Evolutionary conservation across 2,888 invertebrate species (phyloP).

Genomic region (Ochropleura plecta): DNA sequence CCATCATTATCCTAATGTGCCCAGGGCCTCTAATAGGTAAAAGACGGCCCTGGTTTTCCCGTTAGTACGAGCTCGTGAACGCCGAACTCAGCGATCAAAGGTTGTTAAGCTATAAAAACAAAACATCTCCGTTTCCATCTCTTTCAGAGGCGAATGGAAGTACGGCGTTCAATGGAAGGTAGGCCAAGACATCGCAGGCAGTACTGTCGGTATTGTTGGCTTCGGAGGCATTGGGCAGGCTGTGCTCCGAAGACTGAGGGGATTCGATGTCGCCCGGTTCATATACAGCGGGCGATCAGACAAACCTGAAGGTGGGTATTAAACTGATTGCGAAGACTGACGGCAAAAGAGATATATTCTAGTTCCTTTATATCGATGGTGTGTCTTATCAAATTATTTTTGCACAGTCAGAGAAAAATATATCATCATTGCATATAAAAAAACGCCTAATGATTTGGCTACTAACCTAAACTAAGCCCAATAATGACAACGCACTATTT

Average conservation of each 20-base stretch:
- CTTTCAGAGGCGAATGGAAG: conserved; percentile 92
- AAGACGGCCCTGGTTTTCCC: too few relatives aligned
- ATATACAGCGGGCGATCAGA: conserved; percentile 94
- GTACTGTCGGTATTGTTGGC: conserved; percentile 96
- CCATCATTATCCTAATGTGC: too few relatives aligned
- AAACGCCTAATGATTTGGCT: neutral
- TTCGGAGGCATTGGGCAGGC: conserved; percentile 95
- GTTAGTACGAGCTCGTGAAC: too few relatives aligned
- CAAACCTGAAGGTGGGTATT: conserved; percentile 90
- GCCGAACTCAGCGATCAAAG: too few relatives aligned
- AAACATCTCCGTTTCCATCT: neutral
- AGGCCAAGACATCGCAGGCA: conserved; percentile 94
- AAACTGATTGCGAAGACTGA: too few relatives aligned
- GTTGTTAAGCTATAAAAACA: neutral
- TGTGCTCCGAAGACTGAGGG: conserved; percentile 93
- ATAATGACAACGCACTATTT: neutral
- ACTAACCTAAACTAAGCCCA: neutral
- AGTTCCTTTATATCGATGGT: neutral
- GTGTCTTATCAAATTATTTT: neutral
- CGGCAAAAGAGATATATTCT: neutral
- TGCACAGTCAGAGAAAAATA: neutral
- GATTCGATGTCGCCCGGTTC: conserved; percentile 93
- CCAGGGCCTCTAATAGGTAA: too few relatives aligned
- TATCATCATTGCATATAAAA: neutral
- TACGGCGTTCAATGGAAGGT: conserved; percentile 93